Conservation (phyloP, 23 tunicate species). For the Trididemnum clinides region DNA sequence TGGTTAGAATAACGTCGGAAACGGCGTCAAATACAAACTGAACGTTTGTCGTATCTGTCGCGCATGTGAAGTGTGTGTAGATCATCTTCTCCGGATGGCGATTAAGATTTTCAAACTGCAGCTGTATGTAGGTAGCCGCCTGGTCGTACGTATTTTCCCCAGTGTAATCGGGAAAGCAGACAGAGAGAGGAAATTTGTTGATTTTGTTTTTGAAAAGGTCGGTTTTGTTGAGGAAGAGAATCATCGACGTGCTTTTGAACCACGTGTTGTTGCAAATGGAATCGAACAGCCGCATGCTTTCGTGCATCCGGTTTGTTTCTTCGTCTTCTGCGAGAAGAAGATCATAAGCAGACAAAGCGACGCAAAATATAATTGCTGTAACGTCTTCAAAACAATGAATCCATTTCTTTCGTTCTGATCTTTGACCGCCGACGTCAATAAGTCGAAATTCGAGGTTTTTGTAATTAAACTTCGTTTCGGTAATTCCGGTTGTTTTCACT, state of each 20-base stretch:
- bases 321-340: conserved; percentile 82
- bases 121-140: conserved; percentile 62
- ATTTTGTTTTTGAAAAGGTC: conserved; percentile 73
- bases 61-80: conserved; percentile 90
- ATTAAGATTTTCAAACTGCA: conserved; percentile 71
- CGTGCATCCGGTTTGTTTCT: conserved; percentile 93
- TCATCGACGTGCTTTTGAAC: conserved; percentile 78
- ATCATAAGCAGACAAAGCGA: conserved; percentile 92
- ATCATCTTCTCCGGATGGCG: conserved; percentile 63
- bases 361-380: conserved; percentile 90
- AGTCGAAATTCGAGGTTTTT: conserved; percentile 79
- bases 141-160: conserved; percentile 76
- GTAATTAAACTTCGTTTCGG: conserved; percentile 90
- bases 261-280: conserved; percentile 91
- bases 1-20: conserved; percentile 80
- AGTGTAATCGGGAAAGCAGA: conserved; percentile 75
- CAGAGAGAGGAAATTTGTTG: conserved; percentile 38
- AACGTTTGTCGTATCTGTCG: conserved; percentile 90
- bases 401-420: conserved; percentile 94
- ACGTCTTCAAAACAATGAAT: conserved; percentile 95
- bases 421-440: conserved; percentile 94
- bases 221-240: conserved; percentile 77
- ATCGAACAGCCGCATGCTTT: conserved; percentile 81
- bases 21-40: conserved; percentile 95
- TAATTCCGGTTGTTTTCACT: conserved; percentile 99